Percentiles rank a stretch among this genome's conserved stretches.
These are phyloP conservation scores for Monochamus saltuarius DNA, from an alignment of 1,140 invertebrate species.

Conservation along the genomic window DNA sequence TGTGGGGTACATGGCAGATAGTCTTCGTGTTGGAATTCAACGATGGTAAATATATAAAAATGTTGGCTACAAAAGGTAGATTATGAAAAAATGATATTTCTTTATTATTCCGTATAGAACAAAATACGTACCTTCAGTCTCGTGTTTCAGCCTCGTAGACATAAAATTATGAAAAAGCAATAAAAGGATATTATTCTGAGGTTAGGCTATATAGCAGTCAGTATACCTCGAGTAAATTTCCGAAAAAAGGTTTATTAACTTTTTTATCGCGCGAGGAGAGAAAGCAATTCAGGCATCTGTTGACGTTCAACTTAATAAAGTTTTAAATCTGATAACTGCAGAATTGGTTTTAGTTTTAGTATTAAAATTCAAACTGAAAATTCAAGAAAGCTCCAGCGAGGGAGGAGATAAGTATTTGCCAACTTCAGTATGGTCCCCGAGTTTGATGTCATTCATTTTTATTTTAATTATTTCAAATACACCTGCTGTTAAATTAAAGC, in stretches of 20 bases:
- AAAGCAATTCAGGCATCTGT: constrained; percentile 3
- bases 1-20: no score
- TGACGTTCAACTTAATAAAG: constrained; percentile 22
- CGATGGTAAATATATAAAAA: no score
- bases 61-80: no score
- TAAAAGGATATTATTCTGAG: constrained; percentile 14
- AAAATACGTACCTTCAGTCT: no score
- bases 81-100: no score
- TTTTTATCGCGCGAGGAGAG: constrained; percentile 4
- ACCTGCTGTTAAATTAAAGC: no score
- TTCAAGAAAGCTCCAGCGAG: background rate
- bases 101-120: no score
- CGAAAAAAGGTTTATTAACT: constrained; percentile 3
- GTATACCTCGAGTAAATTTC: constrained; percentile 6
- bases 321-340: constrained; percentile 28
- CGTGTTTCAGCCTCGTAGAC: background rate
- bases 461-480: no score
- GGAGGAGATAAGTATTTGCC: constrained; percentile 23
- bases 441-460: constrained; percentile 22
- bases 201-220: background rate
- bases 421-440: constrained; percentile 22
- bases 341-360: constrained; percentile 20
- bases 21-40: no score
- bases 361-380: constrained; percentile 18
- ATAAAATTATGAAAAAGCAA: constrained; percentile 14